These are phyloP conservation scores for Drosophila meridiana DNA, from an alignment of 2,888 invertebrate genomes.

Conservation along the genomic window DNA sequence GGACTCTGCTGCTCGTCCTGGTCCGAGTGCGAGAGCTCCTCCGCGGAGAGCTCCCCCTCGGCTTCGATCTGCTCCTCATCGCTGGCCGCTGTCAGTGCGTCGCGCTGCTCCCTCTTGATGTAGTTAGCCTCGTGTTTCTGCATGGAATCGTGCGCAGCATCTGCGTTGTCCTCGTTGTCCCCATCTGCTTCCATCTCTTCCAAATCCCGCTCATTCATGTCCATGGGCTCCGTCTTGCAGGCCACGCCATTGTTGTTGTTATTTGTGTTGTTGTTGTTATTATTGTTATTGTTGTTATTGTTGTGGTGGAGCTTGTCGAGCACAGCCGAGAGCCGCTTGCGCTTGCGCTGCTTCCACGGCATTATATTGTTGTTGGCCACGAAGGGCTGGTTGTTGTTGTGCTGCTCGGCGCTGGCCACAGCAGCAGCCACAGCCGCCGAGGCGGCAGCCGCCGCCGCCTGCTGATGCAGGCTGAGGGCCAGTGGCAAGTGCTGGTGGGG, in stretches of 20 bases:
- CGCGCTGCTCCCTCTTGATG: constrained; percentile 60
- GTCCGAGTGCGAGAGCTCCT: constrained; percentile 75
- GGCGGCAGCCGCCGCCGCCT: constrained; percentile 79
- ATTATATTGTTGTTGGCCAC: constrained; percentile 87
- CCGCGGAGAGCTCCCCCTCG: constrained; percentile 70
- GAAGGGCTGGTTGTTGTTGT: constrained; percentile 87
- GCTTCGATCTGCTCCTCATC: constrained; percentile 78
- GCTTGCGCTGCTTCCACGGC: constrained; percentile 90
- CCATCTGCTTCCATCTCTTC: constrained; percentile 48
- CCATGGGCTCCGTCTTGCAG: constrained; percentile 72
- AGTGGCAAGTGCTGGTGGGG: constrained; percentile 79
- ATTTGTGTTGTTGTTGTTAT: constrained; percentile 61
- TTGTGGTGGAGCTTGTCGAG: constrained; percentile 90
- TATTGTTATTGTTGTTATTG: constrained; percentile 68
- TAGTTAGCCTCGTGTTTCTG: constrained; percentile 61
- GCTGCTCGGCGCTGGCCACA: constrained; percentile 81
- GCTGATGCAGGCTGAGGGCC: constrained; percentile 79
- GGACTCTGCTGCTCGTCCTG: constrained; percentile 77
- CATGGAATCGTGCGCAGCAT: constrained; percentile 43
- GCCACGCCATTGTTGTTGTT: constrained; percentile 64
- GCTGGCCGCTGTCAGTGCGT: constrained; percentile 61
- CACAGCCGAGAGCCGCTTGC: constrained; percentile 92
- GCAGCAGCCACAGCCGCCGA: constrained; percentile 69
- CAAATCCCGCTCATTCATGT: constrained; percentile 63
- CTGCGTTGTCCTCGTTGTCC: constrained; percentile 33